A percentile compares a stretch with the other conserved stretches of the same genome.
Conservation (phyloP, 2,797 vertebrate genomes). For the Cryptoblepharus egeriae region DNA sequence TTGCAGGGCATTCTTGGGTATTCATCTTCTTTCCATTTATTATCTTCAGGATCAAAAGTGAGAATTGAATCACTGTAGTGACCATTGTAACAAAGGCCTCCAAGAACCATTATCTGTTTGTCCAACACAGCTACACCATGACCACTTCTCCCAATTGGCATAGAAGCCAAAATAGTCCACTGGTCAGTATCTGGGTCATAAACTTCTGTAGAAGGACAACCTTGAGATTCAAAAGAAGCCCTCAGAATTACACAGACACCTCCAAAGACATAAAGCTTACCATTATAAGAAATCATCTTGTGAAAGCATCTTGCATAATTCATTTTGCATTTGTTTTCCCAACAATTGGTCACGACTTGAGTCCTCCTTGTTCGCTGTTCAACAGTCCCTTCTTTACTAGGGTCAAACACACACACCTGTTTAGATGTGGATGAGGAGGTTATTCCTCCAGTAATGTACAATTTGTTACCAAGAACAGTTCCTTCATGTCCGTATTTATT, state of each 20-base stretch:
- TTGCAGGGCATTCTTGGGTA: constrained; percentile 99
- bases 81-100: constrained; percentile 97
- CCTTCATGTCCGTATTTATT: constrained; percentile 99
- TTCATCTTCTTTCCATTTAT: constrained; percentile 99
- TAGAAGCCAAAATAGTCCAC: constrained; percentile 98
- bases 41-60: constrained; percentile 97
- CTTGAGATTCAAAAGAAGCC: constrained; percentile 98
- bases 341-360: constrained; percentile 91
- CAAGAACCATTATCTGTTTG: constrained; percentile 98
- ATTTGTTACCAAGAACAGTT: constrained; percentile 92
- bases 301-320: constrained; percentile 99
- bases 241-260: constrained; percentile 97
- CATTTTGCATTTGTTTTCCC: constrained; percentile 99
- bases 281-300: constrained; percentile 98
- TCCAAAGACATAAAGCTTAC: constrained; percentile 98
- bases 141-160: constrained; percentile 97
- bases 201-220: constrained; percentile 98
- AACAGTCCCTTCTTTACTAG: constrained; percentile 90
- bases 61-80: constrained; percentile 99
- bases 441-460: constrained; percentile 98
- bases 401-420: constrained; percentile 97
- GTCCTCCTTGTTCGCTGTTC: constrained; percentile 89
- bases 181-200: constrained; percentile 96
- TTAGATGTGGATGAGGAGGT: constrained; percentile 99
- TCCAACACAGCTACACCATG: constrained; percentile 97